These are phyloP conservation scores for Myiothlypis coronata DNA, from an alignment of 2,797 vertebrate genomes.

Conservation along the genomic window DNA sequence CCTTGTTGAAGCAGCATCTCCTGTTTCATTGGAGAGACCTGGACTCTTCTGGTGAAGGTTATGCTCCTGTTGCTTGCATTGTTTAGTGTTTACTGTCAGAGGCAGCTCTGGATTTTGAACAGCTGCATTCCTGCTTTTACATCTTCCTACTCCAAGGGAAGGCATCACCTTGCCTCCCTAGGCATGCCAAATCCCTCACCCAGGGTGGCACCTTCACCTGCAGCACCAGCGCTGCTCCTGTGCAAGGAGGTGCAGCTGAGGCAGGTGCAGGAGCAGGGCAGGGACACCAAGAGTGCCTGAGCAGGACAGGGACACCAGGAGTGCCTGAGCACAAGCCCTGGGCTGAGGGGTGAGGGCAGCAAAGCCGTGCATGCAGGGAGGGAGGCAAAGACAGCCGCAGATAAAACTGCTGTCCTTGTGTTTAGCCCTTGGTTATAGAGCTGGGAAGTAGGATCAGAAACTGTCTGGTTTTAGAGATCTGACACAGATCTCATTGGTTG, in stretches of 20 bases:
- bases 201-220: accelerated
- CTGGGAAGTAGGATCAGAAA: neutral
- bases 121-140: neutral
- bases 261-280: neutral
- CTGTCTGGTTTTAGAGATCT: neutral
- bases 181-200: neutral
- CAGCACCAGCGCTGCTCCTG: accelerated
- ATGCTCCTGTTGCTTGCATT: neutral
- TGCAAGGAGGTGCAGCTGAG: neutral
- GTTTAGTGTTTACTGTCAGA: neutral
- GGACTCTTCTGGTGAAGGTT: neutral
- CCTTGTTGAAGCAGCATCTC: neutral
- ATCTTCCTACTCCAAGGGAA: neutral
- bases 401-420: neutral
- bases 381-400: neutral
- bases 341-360: neutral
- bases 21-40: neutral
- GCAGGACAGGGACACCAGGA: accelerated
- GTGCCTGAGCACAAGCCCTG: accelerated
- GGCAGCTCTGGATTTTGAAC: neutral
- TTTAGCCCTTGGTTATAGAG: neutral
- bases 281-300: accelerated
- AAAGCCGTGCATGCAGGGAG: neutral
- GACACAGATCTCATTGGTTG: neutral
- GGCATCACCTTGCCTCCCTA: neutral